Conservation (phyloP, 2,113 vertebrate genomes). For the Muscicapa adusta region DNA sequence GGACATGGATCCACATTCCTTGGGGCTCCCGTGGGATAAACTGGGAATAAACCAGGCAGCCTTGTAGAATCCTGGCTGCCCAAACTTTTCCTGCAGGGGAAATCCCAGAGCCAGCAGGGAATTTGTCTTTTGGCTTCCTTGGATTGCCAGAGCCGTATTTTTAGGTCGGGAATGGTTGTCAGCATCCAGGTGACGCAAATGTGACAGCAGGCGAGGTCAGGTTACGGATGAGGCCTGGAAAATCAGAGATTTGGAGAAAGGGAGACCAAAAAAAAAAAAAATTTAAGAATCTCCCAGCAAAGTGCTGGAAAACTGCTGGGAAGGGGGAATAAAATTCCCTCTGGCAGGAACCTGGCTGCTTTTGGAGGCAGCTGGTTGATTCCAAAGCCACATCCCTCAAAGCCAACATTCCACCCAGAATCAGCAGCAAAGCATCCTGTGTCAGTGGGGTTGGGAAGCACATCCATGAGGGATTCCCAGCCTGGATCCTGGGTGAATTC, state of each 20-base stretch:
- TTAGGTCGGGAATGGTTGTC: background rate
- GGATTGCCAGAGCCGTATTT: background rate
- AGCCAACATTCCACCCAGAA: accelerated
- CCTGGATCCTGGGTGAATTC: no score
- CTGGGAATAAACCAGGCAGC: background rate
- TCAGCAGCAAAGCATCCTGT: accelerated
- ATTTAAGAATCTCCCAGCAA: background rate
- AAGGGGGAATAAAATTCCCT: background rate
- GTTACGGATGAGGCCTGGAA: background rate
- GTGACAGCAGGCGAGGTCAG: background rate
- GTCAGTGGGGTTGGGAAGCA: background rate
- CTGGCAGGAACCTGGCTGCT: background rate
- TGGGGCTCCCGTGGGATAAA: background rate
- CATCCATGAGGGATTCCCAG: accelerated
- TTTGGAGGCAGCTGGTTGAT: background rate
- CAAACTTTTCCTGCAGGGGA: background rate
- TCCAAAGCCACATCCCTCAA: background rate
- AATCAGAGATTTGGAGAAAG: background rate
- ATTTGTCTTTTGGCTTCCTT: background rate
- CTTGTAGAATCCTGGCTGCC: accelerated
- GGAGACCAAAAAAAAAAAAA: background rate
- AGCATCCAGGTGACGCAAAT: background rate
- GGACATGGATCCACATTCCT: background rate
- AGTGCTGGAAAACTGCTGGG: background rate
- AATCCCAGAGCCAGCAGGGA: background rate